Conservation (phyloP, 2,888 invertebrate genomes). For the Cactoblastis cactorum region DNA sequence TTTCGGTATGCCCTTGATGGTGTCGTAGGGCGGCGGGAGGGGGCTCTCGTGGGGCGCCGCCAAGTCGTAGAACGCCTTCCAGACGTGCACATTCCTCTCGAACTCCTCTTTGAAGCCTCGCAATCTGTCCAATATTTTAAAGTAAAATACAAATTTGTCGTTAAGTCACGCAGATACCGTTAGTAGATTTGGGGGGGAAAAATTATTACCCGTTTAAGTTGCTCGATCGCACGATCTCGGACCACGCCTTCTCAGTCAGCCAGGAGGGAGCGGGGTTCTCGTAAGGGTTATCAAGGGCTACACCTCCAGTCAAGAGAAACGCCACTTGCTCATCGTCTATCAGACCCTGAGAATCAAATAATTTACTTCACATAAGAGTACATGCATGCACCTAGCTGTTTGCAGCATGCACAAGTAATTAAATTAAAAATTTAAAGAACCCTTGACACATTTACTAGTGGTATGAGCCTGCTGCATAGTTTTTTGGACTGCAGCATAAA, state of each 20-base stretch:
- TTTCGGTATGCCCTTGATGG: constrained; percentile 80
- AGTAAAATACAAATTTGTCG: too few species aligned
- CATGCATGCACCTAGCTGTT: too few species aligned
- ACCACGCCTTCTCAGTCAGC: constrained; percentile 95
- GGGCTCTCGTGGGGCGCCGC: constrained; percentile 84
- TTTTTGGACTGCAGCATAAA: too few species aligned
- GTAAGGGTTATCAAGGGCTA: constrained; percentile 87
- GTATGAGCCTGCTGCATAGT: too few species aligned
- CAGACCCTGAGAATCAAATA: constrained; percentile 67
- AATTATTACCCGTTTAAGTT: constrained; percentile 76
- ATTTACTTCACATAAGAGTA: too few species aligned
- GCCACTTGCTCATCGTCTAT: constrained; percentile 87
- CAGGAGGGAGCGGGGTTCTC: constrained; percentile 90
- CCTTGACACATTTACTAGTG: too few species aligned
- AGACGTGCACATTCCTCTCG: constrained; percentile 66
- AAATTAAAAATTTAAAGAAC: too few species aligned
- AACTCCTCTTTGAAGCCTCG: constrained; percentile 80
- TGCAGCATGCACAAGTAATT: too few species aligned
- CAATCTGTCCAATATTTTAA: constrained; percentile 80
- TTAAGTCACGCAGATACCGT: too few species aligned
- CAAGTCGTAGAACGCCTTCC: constrained; percentile 91
- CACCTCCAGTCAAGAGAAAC: constrained; percentile 94
- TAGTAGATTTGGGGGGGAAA: not conserved
- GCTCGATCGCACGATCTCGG: constrained; percentile 87
- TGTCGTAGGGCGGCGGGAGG: constrained; percentile 84